Conservation (phyloP, 2,797 vertebrate species). For the Argentina silus region DNA sequence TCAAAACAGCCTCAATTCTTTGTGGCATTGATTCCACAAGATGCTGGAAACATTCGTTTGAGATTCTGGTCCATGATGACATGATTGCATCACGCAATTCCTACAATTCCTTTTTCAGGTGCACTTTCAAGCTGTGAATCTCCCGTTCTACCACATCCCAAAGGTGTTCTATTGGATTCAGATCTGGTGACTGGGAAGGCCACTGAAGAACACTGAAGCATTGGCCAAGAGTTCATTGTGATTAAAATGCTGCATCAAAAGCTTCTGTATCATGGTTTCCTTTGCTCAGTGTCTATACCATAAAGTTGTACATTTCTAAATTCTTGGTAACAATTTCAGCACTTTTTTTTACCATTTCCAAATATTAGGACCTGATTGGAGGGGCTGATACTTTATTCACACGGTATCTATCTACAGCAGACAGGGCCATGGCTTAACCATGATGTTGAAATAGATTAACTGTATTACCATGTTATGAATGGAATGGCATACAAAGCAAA, state of each 20-base stretch:
- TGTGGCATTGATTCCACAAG: too few relatives aligned
- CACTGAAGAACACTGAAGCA: background rate
- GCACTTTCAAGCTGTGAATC: too few relatives aligned
- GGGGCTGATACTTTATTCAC: background rate
- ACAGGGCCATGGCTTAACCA: background rate
- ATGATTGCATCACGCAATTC: too few relatives aligned
- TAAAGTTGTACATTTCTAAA: background rate
- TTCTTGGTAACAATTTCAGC: background rate
- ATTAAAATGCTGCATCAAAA: background rate
- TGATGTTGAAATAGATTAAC: background rate
- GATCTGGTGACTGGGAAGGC: too few relatives aligned
- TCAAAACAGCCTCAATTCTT: too few relatives aligned
- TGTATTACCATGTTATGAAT: background rate
- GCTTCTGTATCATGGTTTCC: background rate
- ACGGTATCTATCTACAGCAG: background rate
- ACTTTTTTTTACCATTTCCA: background rate
- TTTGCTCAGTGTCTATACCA: background rate
- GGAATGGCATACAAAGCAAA: constrained; percentile 40
- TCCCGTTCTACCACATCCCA: too few relatives aligned
- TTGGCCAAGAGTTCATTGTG: too few relatives aligned
- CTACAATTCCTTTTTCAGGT: too few relatives aligned
- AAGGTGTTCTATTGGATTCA: too few relatives aligned
- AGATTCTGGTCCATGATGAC: too few relatives aligned
- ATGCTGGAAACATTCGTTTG: too few relatives aligned
- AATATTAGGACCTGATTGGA: background rate